Conservation (phyloP, 2,888 invertebrate species). For the Dromius quadrimaculatus region DNA sequence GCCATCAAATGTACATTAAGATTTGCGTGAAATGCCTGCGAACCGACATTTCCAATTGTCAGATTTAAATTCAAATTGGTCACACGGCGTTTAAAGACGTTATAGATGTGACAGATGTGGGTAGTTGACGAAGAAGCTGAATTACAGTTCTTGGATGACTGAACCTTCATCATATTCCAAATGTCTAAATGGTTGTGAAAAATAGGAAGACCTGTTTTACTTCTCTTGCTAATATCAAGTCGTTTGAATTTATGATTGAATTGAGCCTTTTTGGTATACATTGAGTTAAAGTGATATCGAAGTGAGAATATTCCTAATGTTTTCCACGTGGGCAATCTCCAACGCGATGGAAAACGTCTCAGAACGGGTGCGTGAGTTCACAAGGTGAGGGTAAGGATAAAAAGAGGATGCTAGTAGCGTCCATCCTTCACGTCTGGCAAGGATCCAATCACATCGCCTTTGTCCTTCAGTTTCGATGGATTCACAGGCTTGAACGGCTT, state of each 20-base stretch:
- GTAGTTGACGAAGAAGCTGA: no score
- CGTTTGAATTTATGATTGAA: no score
- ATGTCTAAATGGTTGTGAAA: no score
- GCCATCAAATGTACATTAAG: conserved; percentile 50
- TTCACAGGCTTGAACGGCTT: conserved; percentile 20
- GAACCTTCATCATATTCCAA: no score
- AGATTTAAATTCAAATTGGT: conserved; percentile 45
- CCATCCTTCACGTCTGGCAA: conserved; percentile 52
- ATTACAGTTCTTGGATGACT: no score
- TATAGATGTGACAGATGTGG: no score
- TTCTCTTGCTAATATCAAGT: no score
- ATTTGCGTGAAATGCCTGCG: conserved; percentile 42
- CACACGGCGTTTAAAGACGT: no score
- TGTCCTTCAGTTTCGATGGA: conserved; percentile 50
- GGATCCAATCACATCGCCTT: conserved; percentile 51
- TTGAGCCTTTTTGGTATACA: background rate
- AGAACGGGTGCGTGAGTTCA: conserved; percentile 24
- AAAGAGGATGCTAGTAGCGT: conserved; percentile 34
- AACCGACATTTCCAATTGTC: conserved; percentile 44
- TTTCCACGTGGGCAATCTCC: conserved; percentile 16
- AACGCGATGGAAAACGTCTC: conserved; percentile 34
- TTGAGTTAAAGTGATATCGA: background rate
- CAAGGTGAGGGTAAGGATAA: conserved; percentile 21
- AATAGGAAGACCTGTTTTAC: no score
- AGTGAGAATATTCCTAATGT: conserved; percentile 13